phyloP scores from a whole-genome alignment of 2,113 vertebrate species.

The Thryonomys swinderianus region DNA sequence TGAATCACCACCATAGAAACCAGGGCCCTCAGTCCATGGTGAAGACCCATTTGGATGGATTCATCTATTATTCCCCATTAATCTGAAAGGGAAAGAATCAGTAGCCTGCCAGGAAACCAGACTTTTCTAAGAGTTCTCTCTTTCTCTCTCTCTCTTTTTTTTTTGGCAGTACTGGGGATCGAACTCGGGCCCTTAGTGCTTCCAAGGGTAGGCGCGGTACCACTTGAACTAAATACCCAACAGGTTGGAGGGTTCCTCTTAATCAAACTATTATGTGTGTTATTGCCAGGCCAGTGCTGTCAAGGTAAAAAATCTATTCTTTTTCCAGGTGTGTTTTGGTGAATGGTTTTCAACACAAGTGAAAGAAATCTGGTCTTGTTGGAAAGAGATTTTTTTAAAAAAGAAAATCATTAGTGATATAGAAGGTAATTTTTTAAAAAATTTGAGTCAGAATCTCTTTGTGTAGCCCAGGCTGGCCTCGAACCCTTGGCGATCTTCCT shows the following conservation, averaged over 20 bases:
- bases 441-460: not conserved
- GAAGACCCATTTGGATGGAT: not conserved
- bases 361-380: not conserved
- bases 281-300: not conserved
- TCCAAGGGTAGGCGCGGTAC: too few species aligned
- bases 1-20: not conserved
- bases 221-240: too few species aligned
- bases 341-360: not conserved
- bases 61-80: not conserved
- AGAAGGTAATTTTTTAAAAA: not conserved
- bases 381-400: not conserved
- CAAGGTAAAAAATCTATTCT: too few species aligned
- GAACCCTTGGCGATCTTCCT: not conserved
- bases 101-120: not conserved
- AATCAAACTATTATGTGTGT: not conserved
- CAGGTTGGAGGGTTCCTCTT: not conserved
- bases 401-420: not conserved
- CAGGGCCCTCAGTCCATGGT: rapidly evolving
- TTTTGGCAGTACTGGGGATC: too few species aligned
- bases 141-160: too few species aligned
- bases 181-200: too few species aligned
- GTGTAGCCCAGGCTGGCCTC: not conserved
- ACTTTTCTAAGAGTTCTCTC: too few species aligned
- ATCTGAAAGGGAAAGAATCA: not conserved
- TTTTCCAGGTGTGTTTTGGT: not conserved